phyloP scores from a whole-genome alignment of 1,140 invertebrate species.

The Panagrolaimus sp. region DNA sequence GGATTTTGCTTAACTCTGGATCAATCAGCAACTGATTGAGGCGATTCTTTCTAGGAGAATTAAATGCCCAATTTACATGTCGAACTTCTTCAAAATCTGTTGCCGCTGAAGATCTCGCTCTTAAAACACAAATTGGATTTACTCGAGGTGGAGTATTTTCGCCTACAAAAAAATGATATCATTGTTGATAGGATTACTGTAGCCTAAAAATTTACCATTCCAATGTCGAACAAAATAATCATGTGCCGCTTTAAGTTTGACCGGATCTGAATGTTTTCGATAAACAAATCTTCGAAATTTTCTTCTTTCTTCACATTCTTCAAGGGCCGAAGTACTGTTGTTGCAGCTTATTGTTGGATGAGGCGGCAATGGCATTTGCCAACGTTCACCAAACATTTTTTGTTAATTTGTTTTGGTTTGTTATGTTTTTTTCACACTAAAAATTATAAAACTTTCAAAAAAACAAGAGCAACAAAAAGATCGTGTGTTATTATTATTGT shows the following conservation, averaged over 20 bases:
- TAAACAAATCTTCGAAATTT: no score
- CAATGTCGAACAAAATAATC: constrained; percentile 8
- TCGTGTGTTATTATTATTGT: no score
- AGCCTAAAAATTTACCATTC: not conserved
- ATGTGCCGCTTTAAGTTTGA: not conserved
- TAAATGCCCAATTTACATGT: not conserved
- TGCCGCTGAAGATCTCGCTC: not conserved
- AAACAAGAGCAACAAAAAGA: no score
- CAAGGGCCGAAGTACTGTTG: no score
- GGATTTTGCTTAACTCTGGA: constrained; percentile 6
- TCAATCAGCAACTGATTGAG: constrained; percentile 13
- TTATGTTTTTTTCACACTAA: no score
- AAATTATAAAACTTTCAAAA: no score
- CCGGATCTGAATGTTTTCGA: constrained; percentile 13
- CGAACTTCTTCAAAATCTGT: not conserved
- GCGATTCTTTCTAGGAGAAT: not conserved
- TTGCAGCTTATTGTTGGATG: no score
- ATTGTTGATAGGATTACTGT: not conserved
- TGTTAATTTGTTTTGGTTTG: no score
- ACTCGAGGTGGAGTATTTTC: not conserved
- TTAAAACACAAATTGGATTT: not conserved
- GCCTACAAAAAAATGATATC: not conserved
- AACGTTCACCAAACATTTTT: no score
- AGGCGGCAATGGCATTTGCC: no score
- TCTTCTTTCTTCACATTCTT: no score